A percentile compares a stretch with the other conserved stretches of the same genome.
Conservation (phyloP, 2,797 vertebrate species). For the Ctenopoma multispine region DNA sequence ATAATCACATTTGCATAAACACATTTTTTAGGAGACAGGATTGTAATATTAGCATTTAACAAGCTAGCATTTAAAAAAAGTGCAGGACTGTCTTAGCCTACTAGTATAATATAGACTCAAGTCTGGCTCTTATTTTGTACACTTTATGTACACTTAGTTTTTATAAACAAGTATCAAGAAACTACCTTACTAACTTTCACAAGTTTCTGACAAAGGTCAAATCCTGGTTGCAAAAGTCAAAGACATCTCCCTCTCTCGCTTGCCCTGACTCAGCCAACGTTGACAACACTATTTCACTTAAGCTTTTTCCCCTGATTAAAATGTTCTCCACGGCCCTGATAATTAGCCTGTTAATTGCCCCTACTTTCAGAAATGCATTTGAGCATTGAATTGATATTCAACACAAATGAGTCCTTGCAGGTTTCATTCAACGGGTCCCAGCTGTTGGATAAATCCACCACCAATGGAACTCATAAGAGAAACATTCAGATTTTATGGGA, state of each 20-base stretch:
- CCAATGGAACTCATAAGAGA: slow-evolving; percentile 56
- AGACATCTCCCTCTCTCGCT: slow-evolving; percentile 37
- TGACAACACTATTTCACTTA: slow-evolving; percentile 70
- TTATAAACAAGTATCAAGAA: background rate
- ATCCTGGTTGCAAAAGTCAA: slow-evolving; percentile 44
- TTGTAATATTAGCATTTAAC: too few species aligned
- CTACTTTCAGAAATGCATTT: slow-evolving; percentile 77
- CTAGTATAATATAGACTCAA: too few species aligned
- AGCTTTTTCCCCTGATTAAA: slow-evolving; percentile 75
- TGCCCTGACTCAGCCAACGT: slow-evolving; percentile 33
- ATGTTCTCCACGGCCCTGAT: slow-evolving; percentile 75
- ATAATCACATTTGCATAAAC: too few species aligned
- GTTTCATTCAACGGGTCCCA: slow-evolving; percentile 69
- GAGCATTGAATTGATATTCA: slow-evolving; percentile 80
- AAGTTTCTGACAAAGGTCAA: slow-evolving; percentile 63
- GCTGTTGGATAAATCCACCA: slow-evolving; percentile 68
- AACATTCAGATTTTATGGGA: slow-evolving; percentile 58
- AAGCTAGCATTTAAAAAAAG: too few species aligned
- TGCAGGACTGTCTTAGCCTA: too few species aligned
- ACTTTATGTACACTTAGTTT: too few species aligned
- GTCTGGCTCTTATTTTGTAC: background rate
- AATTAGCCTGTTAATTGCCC: slow-evolving; percentile 83
- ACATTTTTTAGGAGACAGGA: too few species aligned
- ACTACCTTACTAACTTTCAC: slow-evolving; percentile 44
- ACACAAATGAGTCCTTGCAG: slow-evolving; percentile 79